Evolutionary conservation across 1,140 invertebrate species (phyloP), one percentile per base, ranked within the genome.

Genomic region (Octopus sinensis): DNA sequence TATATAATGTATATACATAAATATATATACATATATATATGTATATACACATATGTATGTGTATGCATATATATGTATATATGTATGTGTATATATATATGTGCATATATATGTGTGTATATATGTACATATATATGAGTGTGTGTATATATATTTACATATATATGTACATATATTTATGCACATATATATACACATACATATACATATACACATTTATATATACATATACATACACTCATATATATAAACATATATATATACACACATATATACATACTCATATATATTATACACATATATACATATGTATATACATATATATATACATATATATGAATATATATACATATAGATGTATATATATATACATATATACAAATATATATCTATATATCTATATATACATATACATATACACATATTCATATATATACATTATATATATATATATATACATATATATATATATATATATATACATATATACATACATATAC

Each of bases 1-100:
- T 71, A 71, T 71, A 71, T 71, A 71, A 6, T 5, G 17, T 62
- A 62, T 62, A 62, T 62, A 71, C 12, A 71, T 5, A 71, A 6
- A 71, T 71, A 71, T 71, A 71, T 71, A 71, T 71, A 71, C 30
- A 71, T 71, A 71, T 71, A 71, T 71, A 71, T 71, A 71, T 71
- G 30, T 71, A 71, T 71, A 71, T 71, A 71, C 30, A 71, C 30
- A 71, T 71, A 71, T 71, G 30, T 5, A 71, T 13, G 12, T 13
- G 12, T 13, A 71, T 13, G 30, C 12, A 71, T 13, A 71, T 5
- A 71, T 5, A 5, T 13, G 17, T 17, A 62, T 17, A 62, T 17
- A 62, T 17, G 17, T 6, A 62, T 6, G 17, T 62, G 17, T 62
- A 62, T 62, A 62, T 62, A 62, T 62, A 17, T 62, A 62, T 62